Evolutionary conservation across 2,113 vertebrate genomes (phyloP), one percentile per base, ranked within the genome.

Genomic region (Podarcis raffonei): DNA sequence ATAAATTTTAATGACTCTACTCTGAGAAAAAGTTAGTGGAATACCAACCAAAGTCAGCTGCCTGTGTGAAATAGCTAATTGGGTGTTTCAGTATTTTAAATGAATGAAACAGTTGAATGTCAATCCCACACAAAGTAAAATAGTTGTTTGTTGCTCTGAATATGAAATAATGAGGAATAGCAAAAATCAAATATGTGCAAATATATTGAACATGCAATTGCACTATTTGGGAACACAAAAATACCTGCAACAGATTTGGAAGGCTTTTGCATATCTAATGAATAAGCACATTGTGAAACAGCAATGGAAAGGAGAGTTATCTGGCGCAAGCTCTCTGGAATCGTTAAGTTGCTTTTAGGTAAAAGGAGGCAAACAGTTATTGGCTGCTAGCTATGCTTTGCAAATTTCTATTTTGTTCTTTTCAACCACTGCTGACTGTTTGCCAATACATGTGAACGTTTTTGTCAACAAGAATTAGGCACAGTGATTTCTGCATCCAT

Each of bases 391-490:
- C 88, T 91, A 81, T 93, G 85, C 71, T 92, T 92, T 90, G 65
- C 39, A 84, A 88, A 85, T 42, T 85, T 30, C 48, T 79, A 35
- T 81, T 94, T 94, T 94, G 85, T 94, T 95, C 88, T 92, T 30
- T 92, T 92, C 91, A 92, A 83, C 65, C 87, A 68, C 8, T 78
- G 12, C 81, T 95, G 92, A 96, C 93, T 93, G 87, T 90, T 93
- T 94, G 85, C 88, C 90, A 94, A 95, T 95, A 93, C n/a, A 32
- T 13, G 89, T 94, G 90, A 92, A 94, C 89, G 57, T 84, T 91
- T 95, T 94, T 93, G 93, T 96, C 94, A 93, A 92, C 93, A 92
- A 92, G 89, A 95, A 95, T 94, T 94, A 95, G 91, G 87, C 84
- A 83, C 89, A 86, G 89, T 30, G 0, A 83, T 90, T 90, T 95